A percentile compares a stretch with the other conserved stretches of the same genome.
Conservation (phyloP, 2,888 invertebrate genomes). For the Lampropteryx suffumata region DNA sequence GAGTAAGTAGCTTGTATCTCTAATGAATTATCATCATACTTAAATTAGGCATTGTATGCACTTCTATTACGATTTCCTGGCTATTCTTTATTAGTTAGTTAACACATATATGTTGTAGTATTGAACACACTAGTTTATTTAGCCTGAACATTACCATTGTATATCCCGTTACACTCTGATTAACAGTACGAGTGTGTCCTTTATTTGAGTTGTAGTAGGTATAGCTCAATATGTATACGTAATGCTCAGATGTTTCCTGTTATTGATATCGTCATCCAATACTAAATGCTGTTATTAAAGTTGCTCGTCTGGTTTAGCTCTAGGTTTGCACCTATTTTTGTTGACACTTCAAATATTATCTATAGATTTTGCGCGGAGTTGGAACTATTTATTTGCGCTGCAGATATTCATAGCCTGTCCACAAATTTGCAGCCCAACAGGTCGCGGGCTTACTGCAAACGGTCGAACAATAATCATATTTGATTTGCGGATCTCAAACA, state of each 20-base stretch:
- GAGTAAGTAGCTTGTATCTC: too few relatives aligned
- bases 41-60: too few relatives aligned
- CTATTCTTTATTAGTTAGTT: too few relatives aligned
- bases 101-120: too few relatives aligned
- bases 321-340: slow-evolving; percentile 1
- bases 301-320: not conserved
- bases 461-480: slow-evolving; percentile 9
- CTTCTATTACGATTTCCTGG: too few relatives aligned
- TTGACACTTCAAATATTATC: not conserved
- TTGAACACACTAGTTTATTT: not conserved
- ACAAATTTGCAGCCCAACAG: not conserved
- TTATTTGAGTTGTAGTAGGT: slow-evolving; percentile 28
- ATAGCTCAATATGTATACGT: not conserved
- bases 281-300: slow-evolving; percentile 1
- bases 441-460: not conserved
- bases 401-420: slow-evolving; percentile 25
- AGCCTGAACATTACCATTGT: slow-evolving; percentile 4
- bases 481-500: slow-evolving; percentile 8
- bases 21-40: too few relatives aligned
- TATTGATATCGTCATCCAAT: slow-evolving; percentile 29
- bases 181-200: slow-evolving; percentile 28
- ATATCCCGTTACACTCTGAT: slow-evolving; percentile 25
- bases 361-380: slow-evolving; percentile 7
- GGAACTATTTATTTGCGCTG: slow-evolving; percentile 15
- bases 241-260: slow-evolving; percentile 34